Percentiles rank a stretch among this genome's conserved stretches.
phyloP scores from a whole-genome alignment of 2,113 vertebrate species.

The Formicarius rufipectus region DNA sequence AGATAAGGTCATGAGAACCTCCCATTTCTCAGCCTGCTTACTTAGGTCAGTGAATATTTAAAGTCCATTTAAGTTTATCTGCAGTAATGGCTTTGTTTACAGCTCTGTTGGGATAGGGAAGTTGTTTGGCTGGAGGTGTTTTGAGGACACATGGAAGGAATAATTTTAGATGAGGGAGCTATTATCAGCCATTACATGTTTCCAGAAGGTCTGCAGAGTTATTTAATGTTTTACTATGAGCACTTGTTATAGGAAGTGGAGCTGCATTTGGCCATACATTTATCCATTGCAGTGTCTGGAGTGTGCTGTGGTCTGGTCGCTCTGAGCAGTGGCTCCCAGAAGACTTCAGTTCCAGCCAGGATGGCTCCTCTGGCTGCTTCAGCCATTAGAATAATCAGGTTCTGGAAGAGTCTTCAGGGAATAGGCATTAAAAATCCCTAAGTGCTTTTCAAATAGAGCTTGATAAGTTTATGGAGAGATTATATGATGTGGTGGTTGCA shows the following conservation, averaged over 20 bases:
- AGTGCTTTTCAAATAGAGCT: not conserved
- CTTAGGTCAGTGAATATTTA: not conserved
- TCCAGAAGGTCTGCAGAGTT: slow-evolving; percentile 4
- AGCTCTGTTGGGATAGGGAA: not conserved
- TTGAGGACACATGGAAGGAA: not conserved
- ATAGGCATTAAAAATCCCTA: not conserved
- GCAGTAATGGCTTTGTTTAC: not conserved
- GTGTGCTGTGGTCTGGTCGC: rapidly evolving
- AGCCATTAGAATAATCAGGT: not conserved
- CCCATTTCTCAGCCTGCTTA: not conserved
- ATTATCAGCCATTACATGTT: not conserved
- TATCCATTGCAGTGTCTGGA: not conserved
- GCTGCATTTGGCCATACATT: not conserved
- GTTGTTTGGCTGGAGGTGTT: not conserved
- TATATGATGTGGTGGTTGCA: not conserved
- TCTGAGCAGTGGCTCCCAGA: not conserved
- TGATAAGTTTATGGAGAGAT: not conserved
- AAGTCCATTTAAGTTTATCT: not conserved
- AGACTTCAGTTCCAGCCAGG: not conserved
- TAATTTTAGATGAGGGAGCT: not conserved
- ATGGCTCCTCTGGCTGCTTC: slow-evolving; percentile 7
- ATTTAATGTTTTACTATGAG: not conserved
- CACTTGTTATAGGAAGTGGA: not conserved
- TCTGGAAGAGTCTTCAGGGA: not conserved
- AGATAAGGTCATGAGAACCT: not conserved